Percentiles rank a stretch among this genome's conserved stretches.
Evolutionary conservation across 2,888 invertebrate species (phyloP).

Genomic region (Leptinotarsa tumamoca): DNA sequence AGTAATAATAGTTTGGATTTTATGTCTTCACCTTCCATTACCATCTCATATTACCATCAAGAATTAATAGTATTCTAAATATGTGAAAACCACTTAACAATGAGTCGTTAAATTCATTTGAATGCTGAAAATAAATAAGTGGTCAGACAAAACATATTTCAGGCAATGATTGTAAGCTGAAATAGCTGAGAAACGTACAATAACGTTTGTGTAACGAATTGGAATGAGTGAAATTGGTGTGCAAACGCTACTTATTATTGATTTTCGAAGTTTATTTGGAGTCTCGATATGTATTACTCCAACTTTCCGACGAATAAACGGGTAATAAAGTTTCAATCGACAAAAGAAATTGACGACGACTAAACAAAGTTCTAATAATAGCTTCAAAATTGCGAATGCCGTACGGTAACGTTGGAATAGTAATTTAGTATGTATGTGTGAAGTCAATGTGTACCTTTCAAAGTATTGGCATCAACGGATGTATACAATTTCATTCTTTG

Average conservation of each 20-base stretch:
- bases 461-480: too few relatives aligned
- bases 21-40: background rate
- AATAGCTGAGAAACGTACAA: slow-evolving; percentile 14
- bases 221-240: background rate
- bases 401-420: background rate
- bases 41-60: background rate
- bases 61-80: slow-evolving; percentile 2
- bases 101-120: slow-evolving; percentile 19
- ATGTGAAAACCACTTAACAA: slow-evolving; percentile 30
- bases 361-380: slow-evolving; percentile 21
- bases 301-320: slow-evolving; percentile 53
- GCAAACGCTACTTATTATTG: slow-evolving; percentile 30
- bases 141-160: background rate
- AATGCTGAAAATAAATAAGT: background rate
- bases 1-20: slow-evolving; percentile 2
- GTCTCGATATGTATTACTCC: slow-evolving; percentile 46
- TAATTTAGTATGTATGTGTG: too few relatives aligned
- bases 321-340: slow-evolving; percentile 49
- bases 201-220: background rate
- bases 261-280: slow-evolving; percentile 44
- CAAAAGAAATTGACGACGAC: slow-evolving; percentile 47
- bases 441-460: too few relatives aligned
- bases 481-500: too few relatives aligned
- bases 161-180: background rate
- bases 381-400: background rate